Evolutionary conservation across 2,888 invertebrate genomes (phyloP).

Genomic region (Melieria omissa): DNA sequence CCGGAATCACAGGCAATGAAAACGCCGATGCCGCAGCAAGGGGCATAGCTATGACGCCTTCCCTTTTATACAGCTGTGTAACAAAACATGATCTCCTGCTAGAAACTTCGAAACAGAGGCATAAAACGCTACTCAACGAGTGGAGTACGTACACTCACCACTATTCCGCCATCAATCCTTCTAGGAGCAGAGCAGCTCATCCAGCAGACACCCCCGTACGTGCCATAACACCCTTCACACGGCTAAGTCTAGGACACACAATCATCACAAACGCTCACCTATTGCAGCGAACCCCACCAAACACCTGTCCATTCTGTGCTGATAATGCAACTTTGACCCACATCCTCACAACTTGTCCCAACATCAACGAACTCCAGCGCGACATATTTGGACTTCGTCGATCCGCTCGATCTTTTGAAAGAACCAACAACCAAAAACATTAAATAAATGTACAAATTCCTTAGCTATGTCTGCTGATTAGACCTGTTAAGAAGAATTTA

Average conservation of each 20-base stretch:
- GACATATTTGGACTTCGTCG: not conserved
- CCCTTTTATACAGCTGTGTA: not conserved
- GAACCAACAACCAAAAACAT: not conserved
- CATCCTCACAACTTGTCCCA: not conserved
- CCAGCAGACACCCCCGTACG: not conserved
- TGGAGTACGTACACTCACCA: not conserved
- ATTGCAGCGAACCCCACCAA: not conserved
- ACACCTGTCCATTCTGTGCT: not conserved
- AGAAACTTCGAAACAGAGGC: not conserved
- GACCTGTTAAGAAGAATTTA: not conserved
- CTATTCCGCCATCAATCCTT: not conserved
- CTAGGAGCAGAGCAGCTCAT: not conserved
- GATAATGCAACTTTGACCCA: not conserved
- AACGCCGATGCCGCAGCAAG: not conserved
- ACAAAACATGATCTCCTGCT: not conserved
- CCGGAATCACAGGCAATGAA: not conserved
- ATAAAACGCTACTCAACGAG: not conserved
- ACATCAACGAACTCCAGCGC: not conserved
- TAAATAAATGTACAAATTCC: not conserved
- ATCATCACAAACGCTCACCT: not conserved
- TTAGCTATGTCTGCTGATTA: too few species aligned
- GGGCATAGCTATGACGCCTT: not conserved
- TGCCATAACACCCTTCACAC: not conserved
- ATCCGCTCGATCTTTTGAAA: slow-evolving; percentile 1
- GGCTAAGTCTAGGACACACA: not conserved